These are phyloP conservation scores for Eupithecia vulgata DNA, from an alignment of 2,888 invertebrate genomes.

Conservation along the genomic window DNA sequence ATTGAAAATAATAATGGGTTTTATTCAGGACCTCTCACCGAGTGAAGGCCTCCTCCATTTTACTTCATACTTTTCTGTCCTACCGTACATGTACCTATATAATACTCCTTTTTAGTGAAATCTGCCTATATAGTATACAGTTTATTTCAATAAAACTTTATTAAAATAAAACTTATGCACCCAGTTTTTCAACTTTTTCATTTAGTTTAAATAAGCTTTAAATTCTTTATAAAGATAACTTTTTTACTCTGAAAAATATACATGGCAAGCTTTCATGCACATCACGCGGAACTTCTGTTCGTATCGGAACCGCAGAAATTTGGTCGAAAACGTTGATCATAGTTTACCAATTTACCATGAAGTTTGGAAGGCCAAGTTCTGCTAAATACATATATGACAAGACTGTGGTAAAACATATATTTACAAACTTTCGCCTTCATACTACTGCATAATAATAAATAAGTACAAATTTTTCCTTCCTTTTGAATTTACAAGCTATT, in stretches of 20 bases:
- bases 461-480: neutral
- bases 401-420: neutral
- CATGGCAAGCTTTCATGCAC: conserved; percentile 14
- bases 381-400: neutral
- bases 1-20: too few species aligned
- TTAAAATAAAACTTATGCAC: neutral
- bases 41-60: too few species aligned
- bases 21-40: too few species aligned
- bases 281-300: conserved; percentile 2
- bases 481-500: neutral
- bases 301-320: conserved; percentile 19
- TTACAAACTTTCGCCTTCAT: neutral
- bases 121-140: neutral
- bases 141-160: neutral
- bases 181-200: neutral
- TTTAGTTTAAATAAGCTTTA: conserved; percentile 7
- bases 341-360: conserved; percentile 1
- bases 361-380: neutral
- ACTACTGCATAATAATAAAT: neutral
- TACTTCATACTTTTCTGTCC: too few species aligned
- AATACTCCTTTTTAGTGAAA: neutral
- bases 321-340: conserved; percentile 8
- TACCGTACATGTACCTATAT: too few species aligned
- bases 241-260: conserved; percentile 21
- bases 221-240: conserved; percentile 8